A percentile compares a stretch with the other conserved stretches of the same genome.
Evolutionary conservation across 2,113 vertebrate species (phyloP).

Genomic region (Meriones unguiculatus): DNA sequence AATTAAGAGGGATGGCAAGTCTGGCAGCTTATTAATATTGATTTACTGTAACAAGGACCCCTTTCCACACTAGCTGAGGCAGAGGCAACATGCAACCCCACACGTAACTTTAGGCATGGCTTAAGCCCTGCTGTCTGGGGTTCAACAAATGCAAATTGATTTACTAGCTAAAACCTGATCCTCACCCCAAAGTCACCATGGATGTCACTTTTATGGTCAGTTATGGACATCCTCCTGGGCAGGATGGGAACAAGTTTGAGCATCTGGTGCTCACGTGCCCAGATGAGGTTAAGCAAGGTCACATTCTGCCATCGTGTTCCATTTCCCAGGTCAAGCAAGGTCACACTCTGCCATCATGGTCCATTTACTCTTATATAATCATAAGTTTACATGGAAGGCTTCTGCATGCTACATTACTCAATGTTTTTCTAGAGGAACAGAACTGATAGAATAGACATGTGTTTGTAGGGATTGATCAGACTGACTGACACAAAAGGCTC

Average conservation of each 20-base stretch:
- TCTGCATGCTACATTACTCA: neutral
- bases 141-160: neutral
- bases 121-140: neutral
- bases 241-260: neutral
- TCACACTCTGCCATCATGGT: neutral
- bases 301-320: neutral
- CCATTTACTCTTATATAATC: neutral
- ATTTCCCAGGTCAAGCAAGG: neutral
- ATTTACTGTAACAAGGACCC: neutral
- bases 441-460: neutral
- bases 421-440: neutral
- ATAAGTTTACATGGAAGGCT: neutral
- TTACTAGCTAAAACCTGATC: neutral
- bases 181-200: neutral
- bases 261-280: fast-evolving
- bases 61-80: neutral
- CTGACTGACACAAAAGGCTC: neutral
- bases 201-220: neutral
- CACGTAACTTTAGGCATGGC: neutral
- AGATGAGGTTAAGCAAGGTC: neutral
- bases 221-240: neutral
- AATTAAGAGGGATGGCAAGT: neutral
- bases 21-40: neutral
- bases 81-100: neutral
- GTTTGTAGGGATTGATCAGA: too few relatives aligned